A percentile compares a stretch with the other conserved stretches of the same genome.
Evolutionary conservation across 2,888 invertebrate genomes (phyloP).

Genomic region (Ditula angustiorana): DNA sequence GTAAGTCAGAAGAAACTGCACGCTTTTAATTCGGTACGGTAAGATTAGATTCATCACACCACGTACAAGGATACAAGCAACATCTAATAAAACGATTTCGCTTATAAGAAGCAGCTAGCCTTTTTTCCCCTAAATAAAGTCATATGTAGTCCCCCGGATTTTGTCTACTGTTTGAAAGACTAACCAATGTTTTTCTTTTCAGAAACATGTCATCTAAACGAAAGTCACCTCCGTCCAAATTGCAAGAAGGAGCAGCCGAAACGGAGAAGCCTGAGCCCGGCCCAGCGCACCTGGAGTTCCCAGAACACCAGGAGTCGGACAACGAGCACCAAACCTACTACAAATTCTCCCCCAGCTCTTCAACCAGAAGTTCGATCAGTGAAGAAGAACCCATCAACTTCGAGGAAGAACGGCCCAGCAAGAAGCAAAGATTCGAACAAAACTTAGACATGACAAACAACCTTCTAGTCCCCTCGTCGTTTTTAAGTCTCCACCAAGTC

Average conservation of each 20-base stretch:
- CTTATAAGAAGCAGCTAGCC: too few species aligned
- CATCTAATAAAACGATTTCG: too few species aligned
- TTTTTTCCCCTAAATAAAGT: too few species aligned
- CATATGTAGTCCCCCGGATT: too few species aligned
- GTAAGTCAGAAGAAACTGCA: not conserved
- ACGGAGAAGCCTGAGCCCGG: slow-evolving; percentile 81
- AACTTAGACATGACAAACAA: slow-evolving; percentile 87
- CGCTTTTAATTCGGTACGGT: too few species aligned
- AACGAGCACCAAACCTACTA: slow-evolving; percentile 74
- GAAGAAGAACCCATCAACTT: slow-evolving; percentile 86
- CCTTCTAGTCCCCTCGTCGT: slow-evolving; percentile 82
- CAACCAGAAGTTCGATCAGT: slow-evolving; percentile 79
- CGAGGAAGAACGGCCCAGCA: slow-evolving; percentile 86
- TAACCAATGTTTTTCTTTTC: slow-evolving; percentile 70
- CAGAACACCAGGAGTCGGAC: slow-evolving; percentile 75
- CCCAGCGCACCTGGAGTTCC: slow-evolving; percentile 80
- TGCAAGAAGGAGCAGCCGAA: slow-evolving; percentile 90
- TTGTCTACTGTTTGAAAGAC: too few species aligned
- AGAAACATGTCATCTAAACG: slow-evolving; percentile 99
- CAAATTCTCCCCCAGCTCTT: slow-evolving; percentile 80
- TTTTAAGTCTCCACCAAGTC: slow-evolving; percentile 85
- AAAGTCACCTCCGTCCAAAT: slow-evolving; percentile 97
- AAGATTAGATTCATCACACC: too few species aligned
- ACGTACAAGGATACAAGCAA: too few species aligned
- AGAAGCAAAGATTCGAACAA: slow-evolving; percentile 86